These are phyloP conservation scores for Caenorhabditis auriculariae DNA, from an alignment of 2,888 invertebrate species.

Conservation along the genomic window DNA sequence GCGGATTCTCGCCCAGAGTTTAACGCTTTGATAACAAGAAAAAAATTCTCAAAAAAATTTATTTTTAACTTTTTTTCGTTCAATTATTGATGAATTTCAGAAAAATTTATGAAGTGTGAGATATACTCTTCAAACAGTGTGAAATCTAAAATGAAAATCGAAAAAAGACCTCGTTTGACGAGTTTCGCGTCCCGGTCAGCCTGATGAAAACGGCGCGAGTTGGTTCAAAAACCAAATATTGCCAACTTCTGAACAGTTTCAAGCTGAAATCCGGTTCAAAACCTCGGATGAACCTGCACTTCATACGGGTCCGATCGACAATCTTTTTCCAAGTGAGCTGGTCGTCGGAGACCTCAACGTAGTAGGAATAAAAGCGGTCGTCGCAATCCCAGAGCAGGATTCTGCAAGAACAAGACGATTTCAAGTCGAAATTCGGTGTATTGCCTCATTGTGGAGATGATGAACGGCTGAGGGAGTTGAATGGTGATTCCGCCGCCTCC, in stretches of 20 bases:
- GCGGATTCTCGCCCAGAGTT: too few species aligned
- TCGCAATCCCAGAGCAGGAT: constrained; percentile 92
- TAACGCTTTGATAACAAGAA: too few species aligned
- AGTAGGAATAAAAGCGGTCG: constrained; percentile 67
- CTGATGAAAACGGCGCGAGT: constrained; percentile 87
- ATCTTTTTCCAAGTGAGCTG: constrained; percentile 71
- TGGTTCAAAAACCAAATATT: constrained; percentile 81
- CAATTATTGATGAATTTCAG: too few species aligned
- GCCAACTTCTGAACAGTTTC: constrained; percentile 78
- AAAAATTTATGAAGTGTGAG: too few species aligned
- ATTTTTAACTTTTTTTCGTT: too few species aligned
- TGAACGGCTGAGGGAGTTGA: constrained; percentile 92
- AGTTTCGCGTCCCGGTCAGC: constrained; percentile 93
- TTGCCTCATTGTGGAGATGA: constrained; percentile 81
- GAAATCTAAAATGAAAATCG: background rate
- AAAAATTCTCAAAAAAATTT: too few species aligned
- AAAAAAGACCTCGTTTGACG: constrained; percentile 68
- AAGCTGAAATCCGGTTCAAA: background rate
- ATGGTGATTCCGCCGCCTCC: constrained; percentile 91
- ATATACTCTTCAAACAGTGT: too few species aligned
- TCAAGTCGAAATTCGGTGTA: background rate
- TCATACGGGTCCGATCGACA: constrained; percentile 81
- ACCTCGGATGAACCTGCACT: constrained; percentile 74
- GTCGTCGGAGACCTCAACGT: constrained; percentile 68
- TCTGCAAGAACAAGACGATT: constrained; percentile 64